phyloP scores from a whole-genome alignment of 2,888 invertebrate genomes.

The Tipula helvola region DNA sequence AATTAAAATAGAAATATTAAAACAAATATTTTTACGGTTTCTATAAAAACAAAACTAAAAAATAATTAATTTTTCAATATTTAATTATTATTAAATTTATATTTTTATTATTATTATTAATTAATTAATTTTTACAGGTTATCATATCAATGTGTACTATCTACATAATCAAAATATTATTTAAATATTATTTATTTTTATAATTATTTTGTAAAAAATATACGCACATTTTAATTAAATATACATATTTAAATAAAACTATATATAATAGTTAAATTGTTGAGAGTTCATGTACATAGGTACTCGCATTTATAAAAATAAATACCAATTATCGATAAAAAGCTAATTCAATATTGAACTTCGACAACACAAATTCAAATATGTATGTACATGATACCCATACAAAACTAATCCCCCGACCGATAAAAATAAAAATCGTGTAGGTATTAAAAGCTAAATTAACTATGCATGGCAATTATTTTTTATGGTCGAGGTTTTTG shows the following conservation, averaged over 20 bases:
- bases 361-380: not conserved
- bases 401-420: not conserved
- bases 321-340: no score
- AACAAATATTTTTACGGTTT: not conserved
- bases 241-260: no score
- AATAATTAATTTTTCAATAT: not conserved
- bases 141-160: no score
- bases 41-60: not conserved
- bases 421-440: not conserved
- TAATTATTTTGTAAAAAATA: no score
- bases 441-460: not conserved
- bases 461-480: not conserved
- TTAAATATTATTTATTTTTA: no score
- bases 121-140: not conserved
- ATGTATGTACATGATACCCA: not conserved
- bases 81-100: not conserved
- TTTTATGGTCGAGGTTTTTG: not conserved
- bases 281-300: no score
- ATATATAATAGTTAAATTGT: no score
- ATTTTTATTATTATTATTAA: not conserved
- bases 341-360: not conserved
- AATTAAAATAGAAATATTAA: not conserved
- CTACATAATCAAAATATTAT: no score
- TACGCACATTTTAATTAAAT: no score
- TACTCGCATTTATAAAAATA: no score